Evolutionary conservation across 2,888 invertebrate species (phyloP), one percentile per base, ranked within the genome.

Genomic region (Eupithecia centaureata): DNA sequence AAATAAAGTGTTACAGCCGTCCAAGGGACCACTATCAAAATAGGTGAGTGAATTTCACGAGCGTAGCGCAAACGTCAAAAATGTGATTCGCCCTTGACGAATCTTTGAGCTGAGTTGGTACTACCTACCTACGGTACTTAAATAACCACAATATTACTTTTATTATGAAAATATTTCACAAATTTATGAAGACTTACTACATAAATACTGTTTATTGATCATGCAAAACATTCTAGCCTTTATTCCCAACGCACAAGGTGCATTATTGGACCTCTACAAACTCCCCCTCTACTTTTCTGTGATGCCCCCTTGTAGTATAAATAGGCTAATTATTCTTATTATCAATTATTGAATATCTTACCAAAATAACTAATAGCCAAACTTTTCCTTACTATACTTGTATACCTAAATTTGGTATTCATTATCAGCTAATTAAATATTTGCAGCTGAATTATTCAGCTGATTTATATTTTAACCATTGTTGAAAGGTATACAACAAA

Each of bases 61-160:
- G 22, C 22, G n/a, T n/a, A 32, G n/a, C 32, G 18, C 32, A 72
- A 79, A 78, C 79, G 82, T 80, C 78, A 77, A 77, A 79, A 73
- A 63, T 71, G 73, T 76, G 77, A 84, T 78, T 83, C 77, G 87
- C 83, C 87, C 86, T 87, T 88, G 87, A 82, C 77, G 81, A 84
- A 75, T 78, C 30, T 30, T 57, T 18, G n/a, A 18, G 67, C 73
- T 79, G 81, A 32, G 32, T 18, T 35, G 18, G 42, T 42, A 10
- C 1, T 42, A 57, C 32, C 27, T n/a, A 52, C 8, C 78, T 79
- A 70, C 65, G 10, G 3, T 47, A 47, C 4, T 2, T 22, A 47
- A 2, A 22, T 42, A 42, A 10, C 8, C 2, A 1, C 5, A 22
- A 4, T 42, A 10, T 22, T 42, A 10, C 0, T 10, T 42, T 22